Percentiles rank a stretch among this genome's conserved stretches.
These are phyloP conservation scores for Microchrysa polita DNA, from an alignment of 2,888 invertebrate species.

Conservation along the genomic window DNA sequence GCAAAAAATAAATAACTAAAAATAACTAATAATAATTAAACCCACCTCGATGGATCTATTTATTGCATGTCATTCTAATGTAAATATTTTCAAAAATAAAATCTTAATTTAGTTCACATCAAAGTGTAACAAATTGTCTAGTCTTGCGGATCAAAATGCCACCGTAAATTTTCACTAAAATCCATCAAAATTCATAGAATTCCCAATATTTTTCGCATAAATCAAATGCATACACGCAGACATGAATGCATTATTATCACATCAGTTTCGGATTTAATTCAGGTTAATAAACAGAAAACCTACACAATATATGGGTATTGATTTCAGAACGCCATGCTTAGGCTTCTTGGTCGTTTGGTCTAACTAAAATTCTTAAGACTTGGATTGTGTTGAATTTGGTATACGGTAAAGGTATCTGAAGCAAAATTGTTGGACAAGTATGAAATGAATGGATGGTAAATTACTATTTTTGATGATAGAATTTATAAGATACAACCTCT, in stretches of 20 bases:
- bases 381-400: no score
- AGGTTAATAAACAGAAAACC: conserved; percentile 22
- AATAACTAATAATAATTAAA: no score
- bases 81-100: no score
- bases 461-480: no score
- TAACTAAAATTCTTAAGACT: not conserved
- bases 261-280: conserved; percentile 8
- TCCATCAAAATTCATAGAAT: conserved; percentile 31
- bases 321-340: not conserved
- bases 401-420: conserved; percentile 14
- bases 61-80: no score
- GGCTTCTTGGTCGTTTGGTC: not conserved
- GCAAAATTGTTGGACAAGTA: not conserved
- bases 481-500: no score
- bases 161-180: conserved; percentile 22
- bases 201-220: conserved; percentile 16
- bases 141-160: conserved; percentile 10
- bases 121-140: not conserved
- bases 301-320: conserved; percentile 8
- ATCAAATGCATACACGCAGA: conserved; percentile 27
- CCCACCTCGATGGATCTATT: no score
- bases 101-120: no score
- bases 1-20: no score
- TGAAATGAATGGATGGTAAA: no score
- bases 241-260: conserved; percentile 26